phyloP scores from a whole-genome alignment of 2,888 invertebrate genomes.

The Brachyptera putata region DNA sequence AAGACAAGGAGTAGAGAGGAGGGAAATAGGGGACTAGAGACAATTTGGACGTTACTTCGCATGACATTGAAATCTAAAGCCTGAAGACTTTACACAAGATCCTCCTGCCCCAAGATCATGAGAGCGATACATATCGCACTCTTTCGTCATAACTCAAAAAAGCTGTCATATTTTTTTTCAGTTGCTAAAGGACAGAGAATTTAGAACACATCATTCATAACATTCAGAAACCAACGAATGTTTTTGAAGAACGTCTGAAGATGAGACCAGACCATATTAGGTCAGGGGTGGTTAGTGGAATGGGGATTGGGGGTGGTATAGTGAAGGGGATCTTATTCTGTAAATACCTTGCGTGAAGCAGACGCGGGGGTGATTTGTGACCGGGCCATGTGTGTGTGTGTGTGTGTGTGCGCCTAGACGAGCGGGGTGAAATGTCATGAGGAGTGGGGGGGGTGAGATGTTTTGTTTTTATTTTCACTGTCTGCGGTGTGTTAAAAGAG shows the following conservation, averaged over 20 bases:
- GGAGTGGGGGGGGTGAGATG: background rate
- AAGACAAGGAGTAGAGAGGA: background rate
- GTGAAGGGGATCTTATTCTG: too few relatives aligned
- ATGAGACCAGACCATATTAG: conserved; percentile 10
- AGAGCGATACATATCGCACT: conserved; percentile 1
- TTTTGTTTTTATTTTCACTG: conserved; percentile 1
- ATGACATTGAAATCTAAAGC: conserved; percentile 6
- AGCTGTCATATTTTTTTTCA: conserved; percentile 19
- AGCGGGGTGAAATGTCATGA: conserved; percentile 1
- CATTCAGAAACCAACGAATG: background rate
- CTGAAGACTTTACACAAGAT: background rate
- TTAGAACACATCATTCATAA: background rate
- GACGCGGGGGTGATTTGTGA: conserved; percentile 17
- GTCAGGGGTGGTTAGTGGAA: background rate
- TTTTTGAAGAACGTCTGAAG: background rate
- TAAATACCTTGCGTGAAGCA: conserved; percentile 17
- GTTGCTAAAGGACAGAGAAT: background rate
- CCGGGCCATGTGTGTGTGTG: conserved; percentile 16
- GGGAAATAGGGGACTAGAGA: background rate
- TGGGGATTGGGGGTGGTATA: too few relatives aligned
- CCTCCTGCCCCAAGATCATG: background rate
- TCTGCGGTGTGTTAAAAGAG: conserved; percentile 15
- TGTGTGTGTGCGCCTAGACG: conserved; percentile 12
- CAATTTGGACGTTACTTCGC: conserved; percentile 7
- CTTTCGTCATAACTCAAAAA: conserved; percentile 16